Percentiles rank a stretch among this genome's conserved stretches.
Conservation (phyloP, 2,797 vertebrate genomes). For the Chaunax sp. region DNA sequence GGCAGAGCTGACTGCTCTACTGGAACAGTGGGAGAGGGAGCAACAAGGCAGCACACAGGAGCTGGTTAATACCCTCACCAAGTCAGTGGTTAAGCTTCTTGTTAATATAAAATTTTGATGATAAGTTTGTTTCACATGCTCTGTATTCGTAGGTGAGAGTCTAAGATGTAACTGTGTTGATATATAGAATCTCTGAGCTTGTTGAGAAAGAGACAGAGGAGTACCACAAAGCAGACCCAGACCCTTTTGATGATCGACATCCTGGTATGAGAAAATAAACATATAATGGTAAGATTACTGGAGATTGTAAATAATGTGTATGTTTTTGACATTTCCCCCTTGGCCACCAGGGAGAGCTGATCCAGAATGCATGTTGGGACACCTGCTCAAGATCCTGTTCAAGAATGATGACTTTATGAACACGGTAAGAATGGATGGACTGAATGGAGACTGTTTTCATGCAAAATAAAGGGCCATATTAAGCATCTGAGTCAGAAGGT, state of each 20-base stretch:
- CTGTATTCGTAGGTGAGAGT: not conserved
- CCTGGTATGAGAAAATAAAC: conserved; percentile 84
- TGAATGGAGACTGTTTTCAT: conserved; percentile 16
- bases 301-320: not conserved
- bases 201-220: conserved; percentile 98
- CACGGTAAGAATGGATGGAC: conserved; percentile 82
- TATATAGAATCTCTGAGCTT: conserved; percentile 93
- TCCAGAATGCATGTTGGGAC: conserved; percentile 96
- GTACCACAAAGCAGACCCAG: conserved; percentile 98
- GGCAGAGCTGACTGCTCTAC: conserved; percentile 94
- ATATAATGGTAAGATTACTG: not conserved
- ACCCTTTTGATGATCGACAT: conserved; percentile 98
- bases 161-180: conserved; percentile 11
- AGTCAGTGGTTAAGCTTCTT: conserved; percentile 80
- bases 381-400: conserved; percentile 97
- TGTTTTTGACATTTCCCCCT: conserved; percentile 60
- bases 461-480: not conserved
- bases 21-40: conserved; percentile 98
- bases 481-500: not conserved
- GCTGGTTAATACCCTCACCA: conserved; percentile 94
- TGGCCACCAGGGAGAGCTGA: conserved; percentile 91
- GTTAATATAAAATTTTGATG: not conserved
- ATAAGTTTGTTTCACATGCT: not conserved
- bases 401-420: conserved; percentile 99
- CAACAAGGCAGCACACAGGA: conserved; percentile 93